Conservation (phyloP, 2,113 vertebrate species). For the Macrotis lagotis region DNA sequence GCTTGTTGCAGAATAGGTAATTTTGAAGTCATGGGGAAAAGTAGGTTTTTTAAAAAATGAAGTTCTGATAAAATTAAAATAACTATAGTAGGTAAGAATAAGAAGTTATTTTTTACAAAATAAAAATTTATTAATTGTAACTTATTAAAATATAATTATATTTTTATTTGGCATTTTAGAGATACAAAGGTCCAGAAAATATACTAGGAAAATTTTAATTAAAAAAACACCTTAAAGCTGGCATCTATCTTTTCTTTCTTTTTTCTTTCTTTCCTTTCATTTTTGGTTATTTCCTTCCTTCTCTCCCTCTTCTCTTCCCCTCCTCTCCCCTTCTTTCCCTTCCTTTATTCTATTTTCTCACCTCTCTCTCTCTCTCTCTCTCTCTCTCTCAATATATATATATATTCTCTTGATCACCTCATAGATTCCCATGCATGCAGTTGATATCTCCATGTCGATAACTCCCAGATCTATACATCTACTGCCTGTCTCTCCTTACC, state of each 20-base stretch:
- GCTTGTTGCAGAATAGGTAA: constrained; percentile 1
- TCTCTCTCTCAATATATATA: no score
- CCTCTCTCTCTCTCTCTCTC: no score
- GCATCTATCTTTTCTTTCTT: neutral
- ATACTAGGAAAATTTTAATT: neutral
- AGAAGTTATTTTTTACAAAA: neutral
- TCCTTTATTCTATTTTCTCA: neutral
- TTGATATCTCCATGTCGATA: neutral
- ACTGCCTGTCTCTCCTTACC: neutral
- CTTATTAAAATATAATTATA: neutral
- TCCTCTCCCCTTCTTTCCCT: neutral
- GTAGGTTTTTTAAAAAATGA: neutral
- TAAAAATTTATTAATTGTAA: neutral
- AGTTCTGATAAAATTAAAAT: neutral
- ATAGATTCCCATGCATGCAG: neutral
- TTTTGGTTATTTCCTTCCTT: neutral
- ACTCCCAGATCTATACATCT: neutral
- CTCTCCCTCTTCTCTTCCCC: no score
- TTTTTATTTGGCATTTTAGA: neutral
- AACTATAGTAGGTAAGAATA: neutral
- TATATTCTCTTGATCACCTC: neutral
- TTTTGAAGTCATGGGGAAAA: constrained; percentile 10
- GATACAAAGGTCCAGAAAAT: neutral
- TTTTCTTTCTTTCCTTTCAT: neutral
- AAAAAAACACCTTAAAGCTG: neutral